phyloP scores from a whole-genome alignment of 2,113 vertebrate species.

The Carassius gibelio region DNA sequence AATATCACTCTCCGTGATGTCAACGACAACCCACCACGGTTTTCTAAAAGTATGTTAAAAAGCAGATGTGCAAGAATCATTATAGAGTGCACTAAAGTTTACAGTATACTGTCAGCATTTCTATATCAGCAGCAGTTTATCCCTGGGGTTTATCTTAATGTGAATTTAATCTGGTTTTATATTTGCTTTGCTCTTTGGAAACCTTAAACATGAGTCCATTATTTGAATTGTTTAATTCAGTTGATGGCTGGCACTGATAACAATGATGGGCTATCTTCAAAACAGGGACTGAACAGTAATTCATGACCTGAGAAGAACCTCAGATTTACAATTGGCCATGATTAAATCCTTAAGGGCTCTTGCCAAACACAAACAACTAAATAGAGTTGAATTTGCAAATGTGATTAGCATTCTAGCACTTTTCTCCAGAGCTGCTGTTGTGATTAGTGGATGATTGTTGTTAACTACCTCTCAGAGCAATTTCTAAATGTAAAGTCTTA shows the following conservation, averaged over 20 bases:
- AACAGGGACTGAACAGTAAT: not conserved
- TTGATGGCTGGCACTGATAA: slow-evolving; percentile 21
- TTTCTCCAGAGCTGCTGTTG: slow-evolving; percentile 25
- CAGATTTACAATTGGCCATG: slow-evolving; percentile 3
- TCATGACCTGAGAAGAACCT: not conserved
- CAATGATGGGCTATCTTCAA: not conserved
- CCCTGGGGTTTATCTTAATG: slow-evolving; percentile 36
- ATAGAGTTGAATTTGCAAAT: slow-evolving; percentile 40
- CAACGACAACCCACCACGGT: slow-evolving; percentile 94
- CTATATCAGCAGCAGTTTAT: slow-evolving; percentile 13
- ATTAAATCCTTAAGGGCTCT: slow-evolving; percentile 12
- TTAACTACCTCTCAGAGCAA: slow-evolving; percentile 31
- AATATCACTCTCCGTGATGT: slow-evolving; percentile 92
- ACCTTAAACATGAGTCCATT: slow-evolving; percentile 12
- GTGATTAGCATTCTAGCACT: slow-evolving; percentile 39
- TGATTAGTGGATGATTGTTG: slow-evolving; percentile 48
- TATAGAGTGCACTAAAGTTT: not conserved
- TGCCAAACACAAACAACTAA: slow-evolving; percentile 35
- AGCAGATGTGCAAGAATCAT: not conserved
- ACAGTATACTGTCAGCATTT: slow-evolving; percentile 19
- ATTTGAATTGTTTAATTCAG: slow-evolving; percentile 26
- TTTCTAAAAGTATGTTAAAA: slow-evolving; percentile 82
- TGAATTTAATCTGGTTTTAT: slow-evolving; percentile 39
- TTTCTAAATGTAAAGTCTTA: not conserved
- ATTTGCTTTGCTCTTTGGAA: slow-evolving; percentile 32